Evolutionary conservation across 2,113 vertebrate species (phyloP).

Genomic region (Leucosticte australis): DNA sequence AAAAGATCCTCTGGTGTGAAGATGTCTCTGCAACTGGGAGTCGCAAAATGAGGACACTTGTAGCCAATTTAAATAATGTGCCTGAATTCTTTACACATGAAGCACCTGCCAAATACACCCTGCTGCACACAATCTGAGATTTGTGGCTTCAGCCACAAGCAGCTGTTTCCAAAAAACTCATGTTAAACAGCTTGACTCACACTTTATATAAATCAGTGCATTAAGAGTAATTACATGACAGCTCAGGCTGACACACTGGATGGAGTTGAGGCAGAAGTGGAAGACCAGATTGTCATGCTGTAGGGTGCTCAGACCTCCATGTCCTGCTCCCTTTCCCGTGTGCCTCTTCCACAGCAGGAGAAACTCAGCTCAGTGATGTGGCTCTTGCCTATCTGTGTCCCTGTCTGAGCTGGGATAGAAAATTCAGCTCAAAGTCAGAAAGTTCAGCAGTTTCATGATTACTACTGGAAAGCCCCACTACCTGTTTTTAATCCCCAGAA

Average conservation of each 20-base stretch:
- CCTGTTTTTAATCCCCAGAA: not conserved
- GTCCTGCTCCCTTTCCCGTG: not conserved
- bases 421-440: not conserved
- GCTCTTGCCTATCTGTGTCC: fast-evolving
- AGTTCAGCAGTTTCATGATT: not conserved
- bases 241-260: not conserved
- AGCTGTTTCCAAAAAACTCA: not conserved
- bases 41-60: not conserved
- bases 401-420: not conserved
- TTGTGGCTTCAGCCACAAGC: not conserved
- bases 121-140: not conserved
- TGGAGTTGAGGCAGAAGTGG: not conserved
- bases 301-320: not conserved
- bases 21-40: not conserved
- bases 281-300: fast-evolving
- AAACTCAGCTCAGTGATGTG: not conserved
- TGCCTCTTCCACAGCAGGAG: not conserved
- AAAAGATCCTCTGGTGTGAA: not conserved
- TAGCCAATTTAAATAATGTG: not conserved
- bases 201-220: not conserved
- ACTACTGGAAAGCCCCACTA: not conserved
- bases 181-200: not conserved
- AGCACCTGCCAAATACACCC: not conserved
- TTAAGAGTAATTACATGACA: not conserved
- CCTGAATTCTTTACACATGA: not conserved